Percentiles rank a stretch among this genome's conserved stretches.
Evolutionary conservation across 1,140 invertebrate species (phyloP).

Genomic region (Habropoda laboriosa): DNA sequence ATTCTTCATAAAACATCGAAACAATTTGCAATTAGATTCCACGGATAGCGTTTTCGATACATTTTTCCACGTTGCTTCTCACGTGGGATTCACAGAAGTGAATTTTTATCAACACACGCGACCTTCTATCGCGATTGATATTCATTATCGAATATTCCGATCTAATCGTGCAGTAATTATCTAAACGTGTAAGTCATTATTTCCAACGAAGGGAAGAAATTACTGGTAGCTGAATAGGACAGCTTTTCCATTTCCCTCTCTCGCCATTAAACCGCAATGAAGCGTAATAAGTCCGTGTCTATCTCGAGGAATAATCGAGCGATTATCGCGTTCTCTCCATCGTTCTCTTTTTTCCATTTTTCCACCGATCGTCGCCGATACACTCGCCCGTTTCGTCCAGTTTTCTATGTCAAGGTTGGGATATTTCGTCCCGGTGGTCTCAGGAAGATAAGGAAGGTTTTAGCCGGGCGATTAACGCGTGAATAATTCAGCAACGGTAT

Average conservation of each 20-base stretch:
- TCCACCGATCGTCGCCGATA: background rate
- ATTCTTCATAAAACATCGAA: no score
- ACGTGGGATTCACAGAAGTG: no score
- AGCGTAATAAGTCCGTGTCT: no score
- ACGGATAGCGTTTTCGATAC: no score
- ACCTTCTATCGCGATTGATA: background rate
- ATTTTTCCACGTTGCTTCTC: no score
- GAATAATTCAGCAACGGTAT: conserved; percentile 30
- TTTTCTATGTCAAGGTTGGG: conserved; percentile 23
- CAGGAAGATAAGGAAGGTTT: conserved; percentile 16
- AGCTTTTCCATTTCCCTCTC: background rate
- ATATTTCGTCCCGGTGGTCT: background rate
- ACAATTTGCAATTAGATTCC: no score
- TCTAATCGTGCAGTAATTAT: conserved; percentile 8
- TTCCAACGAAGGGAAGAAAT: background rate
- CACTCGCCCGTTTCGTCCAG: background rate
- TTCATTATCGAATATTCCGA: background rate
- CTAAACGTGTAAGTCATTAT: background rate
- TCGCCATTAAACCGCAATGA: no score
- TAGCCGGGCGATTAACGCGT: background rate
- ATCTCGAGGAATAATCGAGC: background rate
- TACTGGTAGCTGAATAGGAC: background rate
- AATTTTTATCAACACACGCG: no score
- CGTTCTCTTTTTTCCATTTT: background rate
- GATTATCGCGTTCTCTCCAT: background rate